These are phyloP conservation scores for Copsychus sechellarum DNA, from an alignment of 2,113 vertebrate genomes.

Conservation along the genomic window DNA sequence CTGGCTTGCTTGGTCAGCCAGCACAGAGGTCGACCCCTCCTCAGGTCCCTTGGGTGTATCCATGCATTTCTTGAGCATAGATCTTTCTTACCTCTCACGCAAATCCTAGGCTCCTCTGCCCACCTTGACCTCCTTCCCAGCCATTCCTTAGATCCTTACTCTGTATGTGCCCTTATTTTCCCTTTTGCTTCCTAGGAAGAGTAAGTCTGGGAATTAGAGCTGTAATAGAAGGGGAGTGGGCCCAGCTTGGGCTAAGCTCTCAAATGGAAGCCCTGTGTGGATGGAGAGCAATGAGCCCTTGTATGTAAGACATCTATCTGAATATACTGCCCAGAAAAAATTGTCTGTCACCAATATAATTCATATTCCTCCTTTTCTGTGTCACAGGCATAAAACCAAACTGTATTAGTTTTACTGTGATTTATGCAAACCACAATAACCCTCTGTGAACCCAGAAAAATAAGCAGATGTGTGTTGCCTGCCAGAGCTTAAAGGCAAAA, in stretches of 20 bases:
- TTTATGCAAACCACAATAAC: neutral
- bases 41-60: neutral
- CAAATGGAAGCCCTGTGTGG: neutral
- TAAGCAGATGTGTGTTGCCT: neutral
- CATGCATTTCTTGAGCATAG: accelerated
- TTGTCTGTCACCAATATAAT: neutral
- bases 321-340: neutral
- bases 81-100: neutral
- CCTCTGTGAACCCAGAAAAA: neutral
- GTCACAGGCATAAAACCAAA: neutral
- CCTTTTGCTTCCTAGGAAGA: neutral
- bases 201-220: neutral
- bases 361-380: neutral
- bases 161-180: neutral
- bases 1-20: neutral
- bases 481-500: neutral
- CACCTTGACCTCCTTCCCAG: neutral
- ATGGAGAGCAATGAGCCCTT: neutral
- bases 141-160: neutral
- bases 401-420: neutral
- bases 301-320: neutral
- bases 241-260: neutral
- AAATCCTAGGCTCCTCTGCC: neutral
- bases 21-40: neutral
- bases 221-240: neutral